A percentile compares a stretch with the other conserved stretches of the same genome.
Evolutionary conservation across 2,888 invertebrate species (phyloP).

Genomic region (Agapostemon virescens): DNA sequence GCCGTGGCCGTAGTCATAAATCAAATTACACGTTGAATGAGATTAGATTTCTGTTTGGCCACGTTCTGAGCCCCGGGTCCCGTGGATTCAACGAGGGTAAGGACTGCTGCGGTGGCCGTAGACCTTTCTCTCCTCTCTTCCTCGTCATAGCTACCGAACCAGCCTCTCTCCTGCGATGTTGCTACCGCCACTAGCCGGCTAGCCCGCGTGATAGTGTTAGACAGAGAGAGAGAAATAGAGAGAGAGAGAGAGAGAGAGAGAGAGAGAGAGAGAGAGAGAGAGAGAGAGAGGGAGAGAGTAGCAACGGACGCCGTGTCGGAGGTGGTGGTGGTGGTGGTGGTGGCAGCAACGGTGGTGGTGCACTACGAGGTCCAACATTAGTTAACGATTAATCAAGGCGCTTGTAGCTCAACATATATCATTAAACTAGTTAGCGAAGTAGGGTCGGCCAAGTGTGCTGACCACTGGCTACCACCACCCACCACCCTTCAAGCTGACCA

Average conservation of each 20-base stretch:
- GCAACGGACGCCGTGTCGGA: slow-evolving; percentile 48
- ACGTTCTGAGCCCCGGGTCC: slow-evolving; percentile 65
- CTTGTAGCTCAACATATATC: slow-evolving; percentile 81
- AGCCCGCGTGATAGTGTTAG: slow-evolving; percentile 38
- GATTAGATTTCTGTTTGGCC: slow-evolving; percentile 79
- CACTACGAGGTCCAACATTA: slow-evolving; percentile 80
- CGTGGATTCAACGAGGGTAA: slow-evolving; percentile 67
- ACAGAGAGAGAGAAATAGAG: too few relatives aligned
- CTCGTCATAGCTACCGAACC: slow-evolving; percentile 58
- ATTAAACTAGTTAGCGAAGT: slow-evolving; percentile 81
- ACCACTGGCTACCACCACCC: slow-evolving; percentile 78
- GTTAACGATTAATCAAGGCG: slow-evolving; percentile 81
- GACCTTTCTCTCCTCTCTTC: slow-evolving; percentile 62
- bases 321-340: slow-evolving; percentile 61
- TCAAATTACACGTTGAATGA: slow-evolving; percentile 78
- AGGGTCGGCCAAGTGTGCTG: slow-evolving; percentile 81
- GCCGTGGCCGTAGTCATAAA: slow-evolving; percentile 70
- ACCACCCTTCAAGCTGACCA: slow-evolving; percentile 64
- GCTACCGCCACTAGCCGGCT: slow-evolving; percentile 8
- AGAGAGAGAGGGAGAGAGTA: too few relatives aligned
- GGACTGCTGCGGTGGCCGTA: slow-evolving; percentile 60
- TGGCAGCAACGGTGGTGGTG: slow-evolving; percentile 64
- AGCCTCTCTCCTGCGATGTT: slow-evolving; percentile 41
- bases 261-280: neutral
- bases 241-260: too few relatives aligned